Evolutionary conservation across 2,888 invertebrate species (phyloP).

Genomic region (Tolmerus cingulatus): DNA sequence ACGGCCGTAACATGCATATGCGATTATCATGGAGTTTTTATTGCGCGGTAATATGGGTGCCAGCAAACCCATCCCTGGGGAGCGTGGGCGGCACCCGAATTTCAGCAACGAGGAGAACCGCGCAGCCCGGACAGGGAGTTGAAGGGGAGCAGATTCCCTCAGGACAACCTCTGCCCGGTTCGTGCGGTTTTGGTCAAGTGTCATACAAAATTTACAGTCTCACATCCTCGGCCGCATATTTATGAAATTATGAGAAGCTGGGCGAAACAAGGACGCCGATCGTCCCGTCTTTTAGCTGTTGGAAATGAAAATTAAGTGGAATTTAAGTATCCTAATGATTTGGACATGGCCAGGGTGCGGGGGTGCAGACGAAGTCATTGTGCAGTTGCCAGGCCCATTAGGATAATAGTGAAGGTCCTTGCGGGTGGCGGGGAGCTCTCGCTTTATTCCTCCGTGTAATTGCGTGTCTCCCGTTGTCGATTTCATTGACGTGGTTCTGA

Average conservation of each 20-base stretch:
- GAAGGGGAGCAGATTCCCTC: not conserved
- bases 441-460: not conserved
- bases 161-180: not conserved
- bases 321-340: slow-evolving; percentile 23
- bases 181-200: slow-evolving; percentile 11
- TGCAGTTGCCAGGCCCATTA: not conserved
- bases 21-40: slow-evolving; percentile 19
- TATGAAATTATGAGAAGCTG: slow-evolving; percentile 24
- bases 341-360: not conserved
- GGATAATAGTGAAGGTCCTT: not conserved
- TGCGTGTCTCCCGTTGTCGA: not conserved
- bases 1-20: slow-evolving; percentile 13
- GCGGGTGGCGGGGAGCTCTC: not conserved
- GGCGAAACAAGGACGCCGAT: not conserved
- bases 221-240: slow-evolving; percentile 23
- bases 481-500: not conserved
- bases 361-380: not conserved
- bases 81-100: not conserved
- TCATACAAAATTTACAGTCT: slow-evolving; percentile 26
- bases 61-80: not conserved
- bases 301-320: slow-evolving; percentile 37
- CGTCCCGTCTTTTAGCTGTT: slow-evolving; percentile 1
- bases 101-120: not conserved
- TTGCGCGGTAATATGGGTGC: slow-evolving; percentile 6
- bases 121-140: not conserved